Evolutionary conservation across 2,888 invertebrate genomes (phyloP), one percentile per base, ranked within the genome.

Genomic region (Xestia ashworthii): DNA sequence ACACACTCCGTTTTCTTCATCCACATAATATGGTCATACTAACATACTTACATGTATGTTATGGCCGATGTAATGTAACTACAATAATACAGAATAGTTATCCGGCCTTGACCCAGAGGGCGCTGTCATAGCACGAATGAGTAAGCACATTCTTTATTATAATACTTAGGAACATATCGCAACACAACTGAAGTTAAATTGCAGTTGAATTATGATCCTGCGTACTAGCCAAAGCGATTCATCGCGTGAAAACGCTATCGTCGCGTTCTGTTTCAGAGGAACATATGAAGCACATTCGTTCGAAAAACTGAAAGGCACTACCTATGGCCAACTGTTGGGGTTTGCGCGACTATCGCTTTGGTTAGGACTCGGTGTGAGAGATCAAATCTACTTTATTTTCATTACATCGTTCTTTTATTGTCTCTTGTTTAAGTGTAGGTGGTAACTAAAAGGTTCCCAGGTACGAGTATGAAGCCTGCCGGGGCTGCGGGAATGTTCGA

Each of bases 81-180:
- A 46, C 41, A 41, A 72, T 48, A 70, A 38, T 25, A 53, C 41
- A n/a, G 5, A 50, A 44, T 19, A 48, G n/a, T 8, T 12, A 1
- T 9, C 19, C 79, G 32, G 8, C 81, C 67, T 79, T 79, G 67
- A 79, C 79, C 79, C 11, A 41, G 22, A 22, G 4, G n/a, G 44
- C 12, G 16, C 32, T 68, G 48, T 67, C 25, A 72, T 67, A 62
- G 71, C 44, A 38, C n/a, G 41, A 55, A 48, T 80, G n/a, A 62
- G 14, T 67, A 62, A 32, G 32, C 67, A 62, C 72, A 46, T 71
- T 71, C 53, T 48, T 32, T 44, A n/a, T 14, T 46, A 48, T 53
- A n/a, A 55, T 44, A 53, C n/a, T 16, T 55, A 38, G 0, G 0
- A 1, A 38, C 5, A 16, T 70, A 71, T n/a, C 32, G 25, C 70